phyloP scores from a whole-genome alignment of 2,888 invertebrate species.

The Caradrina clavipalpis region DNA sequence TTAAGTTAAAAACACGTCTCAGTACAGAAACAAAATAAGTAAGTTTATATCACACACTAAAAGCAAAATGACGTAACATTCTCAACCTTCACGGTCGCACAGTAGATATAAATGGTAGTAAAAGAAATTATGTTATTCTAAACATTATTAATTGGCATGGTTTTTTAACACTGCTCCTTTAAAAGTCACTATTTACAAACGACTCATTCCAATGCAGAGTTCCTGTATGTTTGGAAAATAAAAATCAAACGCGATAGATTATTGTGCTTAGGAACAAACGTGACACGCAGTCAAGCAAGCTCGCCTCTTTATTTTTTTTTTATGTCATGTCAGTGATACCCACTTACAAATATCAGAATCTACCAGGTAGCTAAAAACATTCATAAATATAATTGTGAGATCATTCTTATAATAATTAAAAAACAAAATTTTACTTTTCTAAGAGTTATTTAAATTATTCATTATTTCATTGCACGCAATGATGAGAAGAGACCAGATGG shows the following conservation, averaged over 20 bases:
- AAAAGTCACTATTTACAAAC: slow-evolving; percentile 72
- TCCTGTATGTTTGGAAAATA: slow-evolving; percentile 73
- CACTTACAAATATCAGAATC: slow-evolving; percentile 27
- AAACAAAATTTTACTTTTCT: too few relatives aligned
- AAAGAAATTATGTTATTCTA: slow-evolving; percentile 69
- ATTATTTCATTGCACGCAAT: too few relatives aligned
- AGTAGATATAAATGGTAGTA: slow-evolving; percentile 81
- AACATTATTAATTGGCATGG: slow-evolving; percentile 65
- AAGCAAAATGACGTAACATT: slow-evolving; percentile 90
- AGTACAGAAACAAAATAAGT: slow-evolving; percentile 78
- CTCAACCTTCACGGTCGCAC: slow-evolving; percentile 91
- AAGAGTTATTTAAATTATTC: too few relatives aligned
- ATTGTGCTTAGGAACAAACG: slow-evolving; percentile 86
- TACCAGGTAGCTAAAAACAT: slow-evolving; percentile 34
- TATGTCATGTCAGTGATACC: slow-evolving; percentile 66
- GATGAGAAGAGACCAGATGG: too few relatives aligned
- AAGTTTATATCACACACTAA: slow-evolving; percentile 86
- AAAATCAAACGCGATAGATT: slow-evolving; percentile 84
- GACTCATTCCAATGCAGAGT: slow-evolving; percentile 70
- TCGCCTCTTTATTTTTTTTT: slow-evolving; percentile 73
- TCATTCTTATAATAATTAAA: too few relatives aligned
- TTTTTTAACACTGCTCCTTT: slow-evolving; percentile 66
- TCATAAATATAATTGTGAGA: too few relatives aligned
- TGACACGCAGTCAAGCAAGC: slow-evolving; percentile 91
- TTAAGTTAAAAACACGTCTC: slow-evolving; percentile 77